phyloP scores from a whole-genome alignment of 2,113 vertebrate species.

The Pterophyllum scalare region DNA sequence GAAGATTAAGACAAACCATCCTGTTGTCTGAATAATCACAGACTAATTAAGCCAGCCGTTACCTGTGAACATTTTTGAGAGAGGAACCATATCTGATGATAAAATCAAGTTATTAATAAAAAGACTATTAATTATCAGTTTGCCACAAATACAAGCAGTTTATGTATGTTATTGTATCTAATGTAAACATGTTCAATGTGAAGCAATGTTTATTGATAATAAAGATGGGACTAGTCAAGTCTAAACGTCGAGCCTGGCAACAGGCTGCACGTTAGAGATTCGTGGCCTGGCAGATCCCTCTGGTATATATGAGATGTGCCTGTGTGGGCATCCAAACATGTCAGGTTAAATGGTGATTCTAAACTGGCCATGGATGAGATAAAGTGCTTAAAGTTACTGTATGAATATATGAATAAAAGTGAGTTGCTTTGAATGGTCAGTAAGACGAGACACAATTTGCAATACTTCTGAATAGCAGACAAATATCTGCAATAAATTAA shows the following conservation, averaged over 20 bases:
- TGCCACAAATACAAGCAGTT: background rate
- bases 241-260: background rate
- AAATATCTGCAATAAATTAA: too few relatives aligned
- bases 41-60: background rate
- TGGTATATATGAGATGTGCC: background rate
- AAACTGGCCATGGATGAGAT: background rate
- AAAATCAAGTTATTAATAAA: background rate
- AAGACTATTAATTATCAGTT: background rate
- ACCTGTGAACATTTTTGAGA: background rate
- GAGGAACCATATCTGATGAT: background rate
- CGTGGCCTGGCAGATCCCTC: too few relatives aligned
- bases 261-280: too few relatives aligned
- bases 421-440: background rate
- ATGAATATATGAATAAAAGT: background rate
- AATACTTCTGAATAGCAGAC: too few relatives aligned
- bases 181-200: background rate
- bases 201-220: background rate
- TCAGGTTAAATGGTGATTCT: background rate
- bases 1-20: background rate
- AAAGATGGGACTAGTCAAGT: background rate
- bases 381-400: background rate
- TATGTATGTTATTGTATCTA: background rate
- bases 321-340: background rate
- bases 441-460: too few relatives aligned
- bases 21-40: background rate